Base-by-base conservation (phyloP, 2,888 invertebrate genomes). In the Diarsia rubi region DNA sequence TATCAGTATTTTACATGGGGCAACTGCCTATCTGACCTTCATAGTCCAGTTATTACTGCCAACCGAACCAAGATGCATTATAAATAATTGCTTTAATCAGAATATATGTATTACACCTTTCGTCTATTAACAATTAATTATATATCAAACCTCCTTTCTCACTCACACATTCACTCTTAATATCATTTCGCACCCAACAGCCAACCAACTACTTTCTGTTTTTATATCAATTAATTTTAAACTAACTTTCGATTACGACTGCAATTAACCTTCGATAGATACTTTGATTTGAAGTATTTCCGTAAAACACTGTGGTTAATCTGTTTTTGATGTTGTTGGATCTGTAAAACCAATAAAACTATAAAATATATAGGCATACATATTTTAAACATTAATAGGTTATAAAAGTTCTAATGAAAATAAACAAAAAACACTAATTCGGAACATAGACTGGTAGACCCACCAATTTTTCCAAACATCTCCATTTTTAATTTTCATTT, bases 121-220 rank as follows among this genome's bases (percentile, higher is more conserved):
- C 27, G 8, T 52, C 37, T 12, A 27, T 47, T 31, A n/a, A 62
- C 24, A 66, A 66, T 64, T 16, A 57, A 62, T 57, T 42, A 42
- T 57, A 31, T 47, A 44, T 24, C 24, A 72, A 47, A 42, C 44
- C 54, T 67, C 66, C 54, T 79, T 62, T 75, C 69, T n/a, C 67
- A 71, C 52, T 9, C 62, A 70, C 68, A 62, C 45, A 64, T 49
- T 27, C 49, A 65, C 6, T 54, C 37, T 57, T 69, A 54, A 79
- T 62, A 66, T 65, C 37, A 67, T 49, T 52, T 57, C 19, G 49
- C 44, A 79, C 60, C 16, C 14, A 79, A 69, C 44, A 79, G 54
- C 16, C 12, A 79, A 69, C 69, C 24, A 64, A 79, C 83, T 69
- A 82, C 75, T 82, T 82, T 82, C 82, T 75, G 72, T 73, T 82